phyloP scores from a whole-genome alignment of 2,113 vertebrate species.

The Chionodraco myersi region DNA sequence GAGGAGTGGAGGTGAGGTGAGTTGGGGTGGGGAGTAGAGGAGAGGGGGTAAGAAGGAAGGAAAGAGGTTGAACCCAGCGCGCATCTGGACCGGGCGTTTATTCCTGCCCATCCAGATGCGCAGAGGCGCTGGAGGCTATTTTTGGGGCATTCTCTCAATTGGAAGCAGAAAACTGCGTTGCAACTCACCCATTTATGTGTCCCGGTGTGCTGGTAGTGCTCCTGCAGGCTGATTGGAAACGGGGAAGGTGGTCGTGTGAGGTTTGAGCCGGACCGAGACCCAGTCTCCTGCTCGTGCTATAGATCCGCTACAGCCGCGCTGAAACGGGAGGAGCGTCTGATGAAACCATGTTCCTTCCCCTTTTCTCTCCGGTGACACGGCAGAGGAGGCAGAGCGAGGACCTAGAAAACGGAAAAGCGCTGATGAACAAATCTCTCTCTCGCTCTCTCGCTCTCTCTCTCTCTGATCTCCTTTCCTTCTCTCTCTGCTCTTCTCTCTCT shows the following conservation, averaged over 20 bases:
- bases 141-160: conserved; percentile 20
- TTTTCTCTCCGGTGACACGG: conserved; percentile 63
- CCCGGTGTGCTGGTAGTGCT: conserved; percentile 62
- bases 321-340: conserved; percentile 73
- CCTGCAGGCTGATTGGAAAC: conserved; percentile 51
- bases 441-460: conserved; percentile 17
- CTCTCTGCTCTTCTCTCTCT: conserved; percentile 45
- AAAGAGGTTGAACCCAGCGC: conserved; percentile 46
- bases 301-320: conserved; percentile 69
- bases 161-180: background rate
- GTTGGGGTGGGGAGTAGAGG: background rate
- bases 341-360: conserved; percentile 81
- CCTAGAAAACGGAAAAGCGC: conserved; percentile 42
- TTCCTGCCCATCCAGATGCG: conserved; percentile 72
- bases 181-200: conserved; percentile 80
- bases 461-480: conserved; percentile 16
- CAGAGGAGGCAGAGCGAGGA: conserved; percentile 66
- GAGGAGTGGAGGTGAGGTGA: conserved; percentile 6
- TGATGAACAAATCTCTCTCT: conserved; percentile 19
- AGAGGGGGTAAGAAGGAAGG: background rate
- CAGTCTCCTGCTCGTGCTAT: conserved; percentile 53
- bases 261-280: conserved; percentile 53
- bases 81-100: conserved; percentile 68
- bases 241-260: conserved; percentile 32
- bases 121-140: conserved; percentile 46